Evolutionary conservation across 1,140 invertebrate species (phyloP).

Genomic region (Reticulitermes speratus): DNA sequence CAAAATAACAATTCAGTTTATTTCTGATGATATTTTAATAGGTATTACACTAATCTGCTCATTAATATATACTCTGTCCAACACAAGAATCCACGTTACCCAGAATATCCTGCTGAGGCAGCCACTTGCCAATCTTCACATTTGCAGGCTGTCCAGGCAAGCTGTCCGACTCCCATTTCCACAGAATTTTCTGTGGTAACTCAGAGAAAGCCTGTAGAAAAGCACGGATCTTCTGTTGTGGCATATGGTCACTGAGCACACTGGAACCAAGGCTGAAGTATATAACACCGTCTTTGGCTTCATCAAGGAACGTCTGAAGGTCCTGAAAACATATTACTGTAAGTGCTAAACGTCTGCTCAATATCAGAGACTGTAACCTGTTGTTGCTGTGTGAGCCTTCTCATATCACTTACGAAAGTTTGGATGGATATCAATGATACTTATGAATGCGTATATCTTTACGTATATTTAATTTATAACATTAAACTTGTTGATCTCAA

Average conservation of each 20-base stretch:
- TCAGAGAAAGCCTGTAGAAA: slow-evolving; percentile 42
- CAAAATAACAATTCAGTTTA: too few species aligned
- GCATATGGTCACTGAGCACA: slow-evolving; percentile 20
- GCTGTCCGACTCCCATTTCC: slow-evolving; percentile 57
- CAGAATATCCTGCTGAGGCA: slow-evolving; percentile 63
- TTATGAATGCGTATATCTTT: too few species aligned
- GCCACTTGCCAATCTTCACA: slow-evolving; percentile 59
- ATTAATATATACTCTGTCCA: background rate
- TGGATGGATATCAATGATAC: too few species aligned
- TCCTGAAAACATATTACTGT: slow-evolving; percentile 24
- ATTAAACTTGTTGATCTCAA: too few species aligned
- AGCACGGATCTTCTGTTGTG: slow-evolving; percentile 15
- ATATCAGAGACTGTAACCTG: too few species aligned
- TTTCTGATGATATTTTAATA: too few species aligned
- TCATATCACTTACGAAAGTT: too few species aligned
- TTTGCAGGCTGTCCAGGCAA: slow-evolving; percentile 57
- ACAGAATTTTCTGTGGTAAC: slow-evolving; percentile 55
- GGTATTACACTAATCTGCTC: too few species aligned
- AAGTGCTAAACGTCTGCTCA: too few species aligned
- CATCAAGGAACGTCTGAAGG: slow-evolving; percentile 29
- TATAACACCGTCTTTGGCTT: slow-evolving; percentile 23
- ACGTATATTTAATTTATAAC: too few species aligned
- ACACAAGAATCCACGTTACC: slow-evolving; percentile 40
- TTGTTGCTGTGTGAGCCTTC: too few species aligned
- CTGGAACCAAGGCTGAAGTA: slow-evolving; percentile 33